Conservation (phyloP, 2,113 vertebrate species). For the Orientallactaga bullata region DNA sequence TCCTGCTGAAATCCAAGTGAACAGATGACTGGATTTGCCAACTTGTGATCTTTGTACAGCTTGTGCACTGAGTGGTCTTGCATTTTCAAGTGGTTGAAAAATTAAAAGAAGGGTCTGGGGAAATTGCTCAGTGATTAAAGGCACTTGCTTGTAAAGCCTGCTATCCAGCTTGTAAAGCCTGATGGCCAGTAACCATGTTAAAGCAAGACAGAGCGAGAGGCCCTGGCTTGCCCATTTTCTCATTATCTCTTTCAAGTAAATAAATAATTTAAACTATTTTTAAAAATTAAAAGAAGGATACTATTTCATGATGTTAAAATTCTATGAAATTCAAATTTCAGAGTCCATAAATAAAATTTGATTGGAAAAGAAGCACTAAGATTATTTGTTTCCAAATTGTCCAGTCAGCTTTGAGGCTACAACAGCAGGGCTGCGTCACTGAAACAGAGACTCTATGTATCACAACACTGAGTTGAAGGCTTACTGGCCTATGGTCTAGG, state of each 20-base stretch:
- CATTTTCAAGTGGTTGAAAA: constrained; percentile 22
- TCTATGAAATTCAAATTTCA: constrained; percentile 10
- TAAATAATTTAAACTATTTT: too few species aligned
- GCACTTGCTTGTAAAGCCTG: too few species aligned
- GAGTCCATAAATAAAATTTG: not conserved
- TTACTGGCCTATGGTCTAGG: not conserved
- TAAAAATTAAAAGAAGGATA: constrained; percentile 11
- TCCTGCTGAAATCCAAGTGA: not conserved
- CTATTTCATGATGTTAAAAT: constrained; percentile 2
- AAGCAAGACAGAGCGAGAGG: too few species aligned
- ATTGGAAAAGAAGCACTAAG: not conserved
- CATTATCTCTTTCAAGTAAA: too few species aligned
- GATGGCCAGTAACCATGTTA: too few species aligned
- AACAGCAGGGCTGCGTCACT: not conserved
- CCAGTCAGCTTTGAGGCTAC: not conserved
- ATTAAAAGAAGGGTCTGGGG: not conserved
- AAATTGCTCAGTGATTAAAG: too few species aligned
- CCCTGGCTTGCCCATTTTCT: too few species aligned
- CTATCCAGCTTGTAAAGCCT: too few species aligned
- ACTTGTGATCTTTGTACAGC: not conserved
- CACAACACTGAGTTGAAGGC: not conserved
- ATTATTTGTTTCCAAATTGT: not conserved
- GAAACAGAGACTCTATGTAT: not conserved
- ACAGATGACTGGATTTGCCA: not conserved
- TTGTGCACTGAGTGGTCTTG: not conserved